Evolutionary conservation across 2,888 invertebrate species (phyloP), one percentile per base, ranked within the genome.

Genomic region (Crossocerus cetratus): DNA sequence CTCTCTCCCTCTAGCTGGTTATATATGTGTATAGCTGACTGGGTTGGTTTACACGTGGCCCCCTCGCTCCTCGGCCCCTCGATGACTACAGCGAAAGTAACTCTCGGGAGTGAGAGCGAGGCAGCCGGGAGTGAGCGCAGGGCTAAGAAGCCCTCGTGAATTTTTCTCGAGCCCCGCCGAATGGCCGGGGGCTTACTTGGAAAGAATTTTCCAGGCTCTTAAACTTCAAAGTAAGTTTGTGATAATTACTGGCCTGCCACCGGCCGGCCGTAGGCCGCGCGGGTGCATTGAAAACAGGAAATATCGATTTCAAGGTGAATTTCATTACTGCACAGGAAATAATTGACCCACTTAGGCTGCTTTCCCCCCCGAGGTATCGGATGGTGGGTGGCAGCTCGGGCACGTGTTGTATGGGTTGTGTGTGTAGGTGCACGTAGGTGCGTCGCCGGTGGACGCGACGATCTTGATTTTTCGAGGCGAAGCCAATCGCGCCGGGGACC

Each of bases 211-310:
- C 49, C 14, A 16, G 49, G 49, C 49, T 49, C 49, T 49, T 49
- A 49, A 49, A 49, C 49, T 49, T 49, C 49, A 49, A 49, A 49
- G 49, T 49, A 49, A 49, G 49, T 49, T 49, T 49, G 49, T 16
- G 49, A 49, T 49, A 49, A 49, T 49, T 49, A 49, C 49, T 49
- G 16, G n/a, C 49, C 49, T 49, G 32, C 32, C 32, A 32, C 32
- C 11, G 4, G 49, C 49, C 49, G 49, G 49, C n/a, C n/a, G n/a
- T n/a, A n/a, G 16, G 49, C 49, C 3, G 16, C 49, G 16, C 3
- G 49, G 49, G n/a, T 49, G 16, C 49, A 49, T 49, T 49, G 49
- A 49, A 49, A 49, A 49, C 49, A 16, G 4, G 49, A 49, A 49
- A 49, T 49, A 49, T 49, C 16, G 49, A 49, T 49, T 49, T 49